A percentile compares a stretch with the other conserved stretches of the same genome.
Evolutionary conservation across 2,113 vertebrate genomes (phyloP).

Genomic region (Entomyzon cyanotis): DNA sequence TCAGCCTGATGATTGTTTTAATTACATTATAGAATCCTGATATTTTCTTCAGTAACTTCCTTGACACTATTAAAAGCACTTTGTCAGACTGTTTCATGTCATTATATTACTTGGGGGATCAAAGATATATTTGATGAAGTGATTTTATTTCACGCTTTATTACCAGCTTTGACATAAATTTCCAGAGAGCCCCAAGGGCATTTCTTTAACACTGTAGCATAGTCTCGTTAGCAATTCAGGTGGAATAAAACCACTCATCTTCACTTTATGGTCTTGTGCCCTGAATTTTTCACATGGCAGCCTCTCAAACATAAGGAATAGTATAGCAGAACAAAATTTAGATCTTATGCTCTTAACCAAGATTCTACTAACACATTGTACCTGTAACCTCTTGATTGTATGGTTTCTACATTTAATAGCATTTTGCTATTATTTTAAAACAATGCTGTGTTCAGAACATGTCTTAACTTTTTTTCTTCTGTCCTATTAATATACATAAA

Average conservation of each 20-base stretch:
- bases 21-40: not conserved
- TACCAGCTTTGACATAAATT: constrained; percentile 51
- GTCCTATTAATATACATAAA: not conserved
- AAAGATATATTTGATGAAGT: not conserved
- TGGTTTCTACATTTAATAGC: not conserved
- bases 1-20: not conserved
- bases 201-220: constrained; percentile 10
- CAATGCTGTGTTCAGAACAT: not conserved
- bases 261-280: constrained; percentile 10
- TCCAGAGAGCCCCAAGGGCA: not conserved
- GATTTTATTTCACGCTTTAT: constrained; percentile 53
- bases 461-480: not conserved
- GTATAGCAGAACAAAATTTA: not conserved
- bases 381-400: not conserved
- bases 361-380: not conserved
- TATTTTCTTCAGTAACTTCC: not conserved
- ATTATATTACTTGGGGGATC: not conserved
- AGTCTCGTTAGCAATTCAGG: constrained; percentile 50
- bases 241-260: constrained; percentile 61
- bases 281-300: constrained; percentile 31
- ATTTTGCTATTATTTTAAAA: not conserved
- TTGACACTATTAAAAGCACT: not conserved
- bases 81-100: not conserved
- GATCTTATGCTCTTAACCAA: not conserved
- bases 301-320: not conserved